These are phyloP conservation scores for Drosophila anomelani DNA, from an alignment of 2,888 invertebrate genomes.

Conservation along the genomic window DNA sequence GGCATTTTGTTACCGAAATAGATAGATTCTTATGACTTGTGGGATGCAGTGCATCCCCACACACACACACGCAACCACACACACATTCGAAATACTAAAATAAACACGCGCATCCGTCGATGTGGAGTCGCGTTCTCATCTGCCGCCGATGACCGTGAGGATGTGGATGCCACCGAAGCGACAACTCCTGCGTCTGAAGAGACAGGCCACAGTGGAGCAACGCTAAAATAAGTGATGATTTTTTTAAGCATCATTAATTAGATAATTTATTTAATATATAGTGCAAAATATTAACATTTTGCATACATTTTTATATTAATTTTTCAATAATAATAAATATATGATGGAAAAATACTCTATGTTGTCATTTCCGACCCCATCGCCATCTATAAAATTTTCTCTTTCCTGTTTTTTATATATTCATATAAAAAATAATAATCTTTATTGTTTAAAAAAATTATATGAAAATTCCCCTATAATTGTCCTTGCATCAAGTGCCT, in stretches of 20 bases:
- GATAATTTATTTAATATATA: too few species aligned
- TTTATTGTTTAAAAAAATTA: not conserved
- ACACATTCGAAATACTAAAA: slow-evolving; percentile 63
- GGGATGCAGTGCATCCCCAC: slow-evolving; percentile 34
- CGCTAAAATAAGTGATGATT: not conserved
- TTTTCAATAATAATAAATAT: not conserved
- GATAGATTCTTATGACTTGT: slow-evolving; percentile 54
- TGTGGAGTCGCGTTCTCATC: slow-evolving; percentile 42
- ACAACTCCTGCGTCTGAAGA: slow-evolving; percentile 49
- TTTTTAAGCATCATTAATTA: too few species aligned
- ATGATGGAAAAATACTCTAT: too few species aligned
- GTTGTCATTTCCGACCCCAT: not conserved
- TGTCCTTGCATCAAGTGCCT: not conserved
- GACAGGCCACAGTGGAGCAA: not conserved
- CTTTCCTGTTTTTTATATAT: not conserved
- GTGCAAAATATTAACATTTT: too few species aligned
- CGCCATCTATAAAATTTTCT: not conserved
- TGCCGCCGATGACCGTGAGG: slow-evolving; percentile 68
- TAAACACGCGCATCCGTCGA: slow-evolving; percentile 78
- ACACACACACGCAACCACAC: slow-evolving; percentile 16
- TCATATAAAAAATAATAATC: not conserved
- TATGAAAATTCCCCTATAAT: rapidly evolving
- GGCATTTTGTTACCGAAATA: slow-evolving; percentile 51
- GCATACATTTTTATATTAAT: too few species aligned
- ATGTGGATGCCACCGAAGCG: slow-evolving; percentile 60